Percentiles rank a stretch among this genome's conserved stretches.
Conservation (phyloP, 1,140 invertebrate genomes). For the Telenomus remus region DNA sequence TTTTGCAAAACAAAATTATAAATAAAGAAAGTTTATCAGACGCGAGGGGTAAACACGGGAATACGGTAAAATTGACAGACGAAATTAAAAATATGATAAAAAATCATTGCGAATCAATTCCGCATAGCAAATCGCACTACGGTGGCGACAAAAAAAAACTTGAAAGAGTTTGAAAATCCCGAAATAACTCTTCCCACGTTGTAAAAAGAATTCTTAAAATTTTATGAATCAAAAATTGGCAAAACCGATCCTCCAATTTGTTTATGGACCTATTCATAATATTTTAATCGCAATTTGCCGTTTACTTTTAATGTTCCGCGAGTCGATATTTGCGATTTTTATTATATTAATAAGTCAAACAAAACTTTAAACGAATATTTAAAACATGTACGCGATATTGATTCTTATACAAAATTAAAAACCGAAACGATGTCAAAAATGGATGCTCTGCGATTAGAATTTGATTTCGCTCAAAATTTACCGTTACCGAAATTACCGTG, state of each 20-base stretch:
- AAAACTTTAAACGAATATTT: neutral
- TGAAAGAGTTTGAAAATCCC: conserved; percentile 4
- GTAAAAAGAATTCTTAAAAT: conserved; percentile 20
- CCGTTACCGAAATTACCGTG: conserved; percentile 2
- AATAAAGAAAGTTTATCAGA: conserved; percentile 1
- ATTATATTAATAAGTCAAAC: conserved; percentile 7
- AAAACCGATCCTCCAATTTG: neutral
- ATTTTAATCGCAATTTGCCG: conserved; percentile 17
- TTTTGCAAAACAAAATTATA: neutral
- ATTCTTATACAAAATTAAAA: conserved; percentile 18
- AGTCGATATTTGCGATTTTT: conserved; percentile 22
- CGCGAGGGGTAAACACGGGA: neutral
- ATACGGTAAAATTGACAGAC: neutral
- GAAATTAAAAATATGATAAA: conserved; percentile 1
- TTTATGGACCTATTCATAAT: conserved; percentile 4
- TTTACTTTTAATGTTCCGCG: conserved; percentile 17
- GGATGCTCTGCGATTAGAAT: conserved; percentile 9
- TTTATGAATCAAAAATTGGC: conserved; percentile 2
- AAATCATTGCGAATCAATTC: conserved; percentile 1
- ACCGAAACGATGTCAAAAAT: conserved; percentile 2
- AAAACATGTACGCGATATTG: conserved; percentile 3
- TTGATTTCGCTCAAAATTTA: conserved; percentile 28
- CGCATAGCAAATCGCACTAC: neutral
- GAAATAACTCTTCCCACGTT: conserved; percentile 1
- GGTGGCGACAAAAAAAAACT: neutral